Conservation (phyloP, 2,888 invertebrate species). For the Chromoteleia sp. region DNA sequence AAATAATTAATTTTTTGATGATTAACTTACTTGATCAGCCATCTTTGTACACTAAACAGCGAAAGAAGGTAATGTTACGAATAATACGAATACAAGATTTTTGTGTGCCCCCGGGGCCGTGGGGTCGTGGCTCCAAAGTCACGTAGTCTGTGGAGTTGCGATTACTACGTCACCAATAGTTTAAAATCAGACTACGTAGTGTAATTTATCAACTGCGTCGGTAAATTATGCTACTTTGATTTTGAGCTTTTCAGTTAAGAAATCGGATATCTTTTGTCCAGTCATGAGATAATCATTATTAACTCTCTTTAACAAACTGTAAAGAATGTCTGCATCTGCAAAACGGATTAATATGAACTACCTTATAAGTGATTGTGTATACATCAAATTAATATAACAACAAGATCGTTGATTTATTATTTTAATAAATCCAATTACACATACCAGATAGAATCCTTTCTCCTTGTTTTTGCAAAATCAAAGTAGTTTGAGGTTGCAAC, state of each 20-base stretch:
- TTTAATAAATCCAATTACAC: slow-evolving; percentile 28
- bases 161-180: too few species aligned
- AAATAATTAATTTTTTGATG: slow-evolving; percentile 5
- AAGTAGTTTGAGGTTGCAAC: slow-evolving; percentile 90
- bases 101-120: too few species aligned
- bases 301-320: slow-evolving; percentile 89
- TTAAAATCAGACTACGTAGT: too few species aligned
- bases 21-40: slow-evolving; percentile 46
- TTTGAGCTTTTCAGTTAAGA: slow-evolving; percentile 88
- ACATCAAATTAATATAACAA: not conserved
- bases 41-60: slow-evolving; percentile 17
- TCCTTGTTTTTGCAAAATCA: slow-evolving; percentile 86
- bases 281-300: slow-evolving; percentile 89
- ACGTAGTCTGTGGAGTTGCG: too few species aligned
- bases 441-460: slow-evolving; percentile 83
- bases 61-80: slow-evolving; percentile 17
- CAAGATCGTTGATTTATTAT: not conserved
- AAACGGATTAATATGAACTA: slow-evolving; percentile 55
- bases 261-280: slow-evolving; percentile 90
- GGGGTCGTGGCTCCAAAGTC: too few species aligned
- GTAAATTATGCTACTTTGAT: slow-evolving; percentile 86
- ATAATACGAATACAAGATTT: too few species aligned
- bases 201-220: too few species aligned
- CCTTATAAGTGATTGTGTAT: not conserved
- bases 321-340: slow-evolving; percentile 90